Base-by-base conservation (phyloP, 2,797 vertebrate genomes). In the Melanotaenia pygmaea region DNA sequence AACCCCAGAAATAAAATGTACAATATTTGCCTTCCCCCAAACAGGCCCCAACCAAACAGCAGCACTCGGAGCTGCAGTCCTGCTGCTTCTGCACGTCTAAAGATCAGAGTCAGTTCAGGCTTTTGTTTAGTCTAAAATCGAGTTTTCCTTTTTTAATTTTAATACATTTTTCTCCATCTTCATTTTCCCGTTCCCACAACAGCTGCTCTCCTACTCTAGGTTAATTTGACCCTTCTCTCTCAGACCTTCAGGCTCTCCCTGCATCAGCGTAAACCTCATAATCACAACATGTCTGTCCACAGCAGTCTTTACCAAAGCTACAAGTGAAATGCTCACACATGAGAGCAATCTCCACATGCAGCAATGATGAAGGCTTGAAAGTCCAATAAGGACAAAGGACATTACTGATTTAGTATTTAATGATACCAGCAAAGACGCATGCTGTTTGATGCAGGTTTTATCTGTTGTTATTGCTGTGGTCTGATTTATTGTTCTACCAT, bases 251-350 rank as follows among this genome's bases (percentile, higher is more conserved):
- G 69, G 72, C 74, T 71, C 72, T 61, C 54, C 57, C 72, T 79
- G 53, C 77, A 86, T 88, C 86, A 84, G 74, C 77, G 71, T 38
- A 77, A 87, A 86, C 77, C 86, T 78, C 81, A 81, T 85, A 91
- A 92, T 91, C 89, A 90, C 89, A 86, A 86, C 88, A 90, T 85
- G 87, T 84, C 81, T 67, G 37, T 82, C 89, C 89, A 79, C 77
- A 72, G 67, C 82, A 86, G 90, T 92, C 88, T 89, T 91, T 37
- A 70, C 76, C 71, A 61, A 57, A 83, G 79, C 88, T 91, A 82
- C 92, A 89, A 84, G 89, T 89, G 81, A 82, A 87, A 83, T 74
- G 76, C 84, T 85, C 91, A 88, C 83, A 87, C 61, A 68, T 73
- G 69, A 65, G 77, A 35, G 53, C 35, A 50, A 78, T 72, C 61